Evolutionary conservation across 1,140 invertebrate genomes (phyloP), one percentile per base, ranked within the genome.

Genomic region (Trissolcus basalis): DNA sequence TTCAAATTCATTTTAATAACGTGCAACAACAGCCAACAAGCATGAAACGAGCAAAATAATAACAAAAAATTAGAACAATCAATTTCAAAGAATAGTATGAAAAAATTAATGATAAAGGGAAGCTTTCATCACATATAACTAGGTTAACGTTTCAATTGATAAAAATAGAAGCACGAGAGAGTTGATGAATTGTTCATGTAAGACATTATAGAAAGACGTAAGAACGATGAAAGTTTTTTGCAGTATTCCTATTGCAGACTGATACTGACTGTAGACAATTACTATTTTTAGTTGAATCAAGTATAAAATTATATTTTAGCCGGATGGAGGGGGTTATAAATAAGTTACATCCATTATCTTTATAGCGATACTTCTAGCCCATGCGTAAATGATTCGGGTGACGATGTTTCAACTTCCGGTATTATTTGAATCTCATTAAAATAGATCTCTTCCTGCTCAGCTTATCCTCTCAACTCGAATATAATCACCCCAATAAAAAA

Each of bases 331-430:
- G n/a, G n/a, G 12, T 11, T 70, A 70, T 70, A 70, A 70, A 70
- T 70, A 70, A 43, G 56, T 56, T 70, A 61, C 61, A 70, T 70
- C 58, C 61, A 56, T 61, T 70, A 61, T 70, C 67, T 70, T 70
- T 70, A 70, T 48, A 58, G 61, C 56, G 56, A 61, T 56, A 47
- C 12, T 61, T 55, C 16, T 44, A 61, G 54, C 39, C 50, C 45
- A 19, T 33, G 50, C 16, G 36, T 10, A 36, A 68, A 59, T 12
- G 51, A 58, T 36, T 59, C 55, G 8, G 39, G 15, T 53, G 41
- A 53, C 64, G n/a, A 44, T 43, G 15, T 45, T 53, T 59, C 8
- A 14, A 53, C 64, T 68, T 68, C 64, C 64, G 53, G 36, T 36
- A 10, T 19, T n/a, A n/a, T n/a, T n/a, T n/a, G n/a, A n/a, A n/a